Evolutionary conservation across 1,140 invertebrate species (phyloP), one percentile per base, ranked within the genome.

Genomic region (Drosophila nebulosa): DNA sequence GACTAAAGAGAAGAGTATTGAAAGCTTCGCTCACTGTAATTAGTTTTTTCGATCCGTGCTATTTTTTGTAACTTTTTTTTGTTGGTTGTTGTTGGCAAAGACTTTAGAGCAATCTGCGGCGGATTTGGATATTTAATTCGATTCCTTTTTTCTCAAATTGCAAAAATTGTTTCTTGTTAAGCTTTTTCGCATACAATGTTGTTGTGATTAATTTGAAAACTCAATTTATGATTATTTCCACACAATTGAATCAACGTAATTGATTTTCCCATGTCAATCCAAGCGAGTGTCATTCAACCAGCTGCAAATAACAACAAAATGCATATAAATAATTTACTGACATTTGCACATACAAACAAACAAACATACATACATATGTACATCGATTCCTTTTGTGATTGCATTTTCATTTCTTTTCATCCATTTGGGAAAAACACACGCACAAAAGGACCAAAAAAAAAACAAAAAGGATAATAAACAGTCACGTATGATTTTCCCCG

Each of bases 151-250:
- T 46, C 10, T 18, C 27, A 30, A 68, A 30, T 18, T 10, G 22
- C n/a, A 69, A 57, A 50, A 60, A 53, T 3, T 27, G 5, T 56
- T 56, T 36, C 50, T 21, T 16, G 36, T 36, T 66, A 39, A 65
- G 80, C 64, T 63, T 73, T 62, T 46, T 46, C 30, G 18, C 39
- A 46, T 18, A 21, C 39, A 50, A 39, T 52, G 58, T 51, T 64
- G 46, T 46, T 46, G 46, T 60, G 50, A 62, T 78, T 78, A 64
- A 70, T 74, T 78, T 78, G 32, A 78, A 81, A 78, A 81, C 69
- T 61, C 67, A 86, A 85, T 85, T 78, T 79, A 74, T 78, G 74
- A 72, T 80, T 86, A 88, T 72, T 86, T 86, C 74, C 81, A 81
- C 78, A 68, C 70, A 86, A 86, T 86, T 86, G 71, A 79, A 74